Percentiles rank a stretch among this genome's conserved stretches.
phyloP scores from a whole-genome alignment of 2,797 vertebrate species.

The Melanotaenia nigrans region DNA sequence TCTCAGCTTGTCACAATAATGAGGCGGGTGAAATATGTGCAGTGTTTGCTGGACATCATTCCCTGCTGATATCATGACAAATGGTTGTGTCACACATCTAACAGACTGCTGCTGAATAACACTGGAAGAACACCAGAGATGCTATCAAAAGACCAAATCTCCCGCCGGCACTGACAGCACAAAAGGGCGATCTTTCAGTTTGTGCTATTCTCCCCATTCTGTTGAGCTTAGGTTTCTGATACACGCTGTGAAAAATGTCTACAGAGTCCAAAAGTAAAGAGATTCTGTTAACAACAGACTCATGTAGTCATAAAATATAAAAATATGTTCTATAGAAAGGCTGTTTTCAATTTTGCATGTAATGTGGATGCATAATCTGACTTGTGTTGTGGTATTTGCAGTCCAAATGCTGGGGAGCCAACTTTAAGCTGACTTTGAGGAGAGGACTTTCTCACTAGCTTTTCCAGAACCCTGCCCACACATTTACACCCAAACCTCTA shows the following conservation, averaged over 20 bases:
- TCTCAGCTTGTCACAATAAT: slow-evolving; percentile 53
- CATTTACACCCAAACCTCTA: slow-evolving; percentile 14
- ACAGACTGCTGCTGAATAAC: slow-evolving; percentile 31
- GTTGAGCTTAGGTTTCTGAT: slow-evolving; percentile 38
- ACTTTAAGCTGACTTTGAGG: slow-evolving; percentile 3
- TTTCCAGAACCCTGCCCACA: slow-evolving; percentile 14
- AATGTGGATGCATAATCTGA: slow-evolving; percentile 5
- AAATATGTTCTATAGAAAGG: slow-evolving; percentile 33
- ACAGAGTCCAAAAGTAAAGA: slow-evolving; percentile 15
- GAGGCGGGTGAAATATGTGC: slow-evolving; percentile 43
- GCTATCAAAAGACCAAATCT: slow-evolving; percentile 43
- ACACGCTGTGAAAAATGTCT: slow-evolving; percentile 45
- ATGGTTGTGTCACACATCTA: slow-evolving; percentile 44
- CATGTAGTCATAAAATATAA: slow-evolving; percentile 13
- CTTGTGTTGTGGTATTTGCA: slow-evolving; percentile 38
- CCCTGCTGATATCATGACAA: slow-evolving; percentile 51
- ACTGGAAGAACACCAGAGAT: slow-evolving; percentile 40
- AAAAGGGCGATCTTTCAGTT: slow-evolving; percentile 35
- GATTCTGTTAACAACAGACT: slow-evolving; percentile 33
- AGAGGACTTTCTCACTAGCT: neutral
- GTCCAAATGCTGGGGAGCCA: slow-evolving; percentile 4
- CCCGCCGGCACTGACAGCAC: slow-evolving; percentile 28
- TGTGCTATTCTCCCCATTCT: slow-evolving; percentile 22
- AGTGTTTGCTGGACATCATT: slow-evolving; percentile 41
- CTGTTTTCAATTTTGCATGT: slow-evolving; percentile 14